These are phyloP conservation scores for Coreius guichenoti DNA, from an alignment of 2,797 vertebrate genomes.

Conservation along the genomic window DNA sequence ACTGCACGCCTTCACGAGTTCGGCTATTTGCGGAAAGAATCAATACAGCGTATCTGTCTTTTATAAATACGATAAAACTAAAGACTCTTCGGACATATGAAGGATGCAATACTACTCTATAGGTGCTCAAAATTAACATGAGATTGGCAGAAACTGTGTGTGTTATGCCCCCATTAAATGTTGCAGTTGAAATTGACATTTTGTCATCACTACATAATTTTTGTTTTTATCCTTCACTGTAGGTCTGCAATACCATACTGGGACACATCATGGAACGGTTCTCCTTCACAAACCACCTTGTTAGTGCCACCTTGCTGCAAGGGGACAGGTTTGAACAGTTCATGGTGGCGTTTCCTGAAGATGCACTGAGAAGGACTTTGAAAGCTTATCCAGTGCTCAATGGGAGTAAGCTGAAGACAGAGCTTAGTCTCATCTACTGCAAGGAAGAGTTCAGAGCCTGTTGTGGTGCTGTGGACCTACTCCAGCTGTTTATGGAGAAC, in stretches of 20 bases:
- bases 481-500: slow-evolving; percentile 45
- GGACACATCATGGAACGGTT: slow-evolving; percentile 45
- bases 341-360: slow-evolving; percentile 40
- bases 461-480: slow-evolving; percentile 44
- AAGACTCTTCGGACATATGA: too few species aligned
- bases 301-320: slow-evolving; percentile 57
- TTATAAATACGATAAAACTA: too few species aligned
- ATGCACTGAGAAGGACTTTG: slow-evolving; percentile 38
- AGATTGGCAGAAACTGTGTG: too few species aligned
- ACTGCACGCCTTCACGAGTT: too few species aligned
- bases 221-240: neutral
- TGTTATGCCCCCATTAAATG: slow-evolving; percentile 13
- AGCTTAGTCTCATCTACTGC: slow-evolving; percentile 47
- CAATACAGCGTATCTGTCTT: too few species aligned
- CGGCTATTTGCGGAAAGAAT: too few species aligned
- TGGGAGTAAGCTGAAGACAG: slow-evolving; percentile 38
- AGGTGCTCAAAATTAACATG: too few species aligned
- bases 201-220: neutral
- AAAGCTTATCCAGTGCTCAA: slow-evolving; percentile 51
- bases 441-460: slow-evolving; percentile 40
- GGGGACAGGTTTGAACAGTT: slow-evolving; percentile 10
- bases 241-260: slow-evolving; percentile 42
- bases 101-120: too few species aligned
- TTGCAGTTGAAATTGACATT: neutral
- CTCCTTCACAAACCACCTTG: slow-evolving; percentile 52